Evolutionary conservation across 2,888 invertebrate genomes (phyloP), one percentile per base, ranked within the genome.

Genomic region (Laothoe populi): DNA sequence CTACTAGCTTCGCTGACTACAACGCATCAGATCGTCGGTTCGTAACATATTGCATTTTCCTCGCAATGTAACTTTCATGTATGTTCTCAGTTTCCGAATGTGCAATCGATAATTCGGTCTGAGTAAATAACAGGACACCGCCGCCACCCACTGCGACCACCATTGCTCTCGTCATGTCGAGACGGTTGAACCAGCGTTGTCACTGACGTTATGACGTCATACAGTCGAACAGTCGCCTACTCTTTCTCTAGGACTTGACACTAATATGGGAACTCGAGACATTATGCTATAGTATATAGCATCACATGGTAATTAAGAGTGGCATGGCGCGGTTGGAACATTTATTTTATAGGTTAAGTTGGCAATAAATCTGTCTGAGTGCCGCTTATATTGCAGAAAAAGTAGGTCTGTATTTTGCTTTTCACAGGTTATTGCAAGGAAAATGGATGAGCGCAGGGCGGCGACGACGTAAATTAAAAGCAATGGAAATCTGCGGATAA

Each of bases 311-410:
- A 53, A 53, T 53, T 53, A 53, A 35, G 19, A 53, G 35, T 53
- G 35, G 35, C 11, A 35, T 10, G 35, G 35, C 53, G 53, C 53
- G 16, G 44, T 44, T 53, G 35, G 35, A 19, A 53, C 35, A 35
- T 53, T 53, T 53, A 53, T 53, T 53, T 53, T 53, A 35, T 53
- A 35, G 53, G 53, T 53, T 53, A 53, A 35, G 35, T 53, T 53
- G 35, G 53, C 31, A 31, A 53, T 53, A 35, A 53, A 53, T 53
- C 31, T 53, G 53, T 35, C 31, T 53, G 53, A 53, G 53, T 31
- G 53, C 53, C 11, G 31, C 31, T 19, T 10, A 31, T 16, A n/a
- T 53, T 31, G 31, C 31, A 35, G 35, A 53, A 53, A 53, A 35
- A 53, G 35, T 13, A 10, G 38, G 10, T 35, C 31, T 10, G 35